Conservation (phyloP, 2,888 invertebrate genomes). For the Alsophila aescularia region DNA sequence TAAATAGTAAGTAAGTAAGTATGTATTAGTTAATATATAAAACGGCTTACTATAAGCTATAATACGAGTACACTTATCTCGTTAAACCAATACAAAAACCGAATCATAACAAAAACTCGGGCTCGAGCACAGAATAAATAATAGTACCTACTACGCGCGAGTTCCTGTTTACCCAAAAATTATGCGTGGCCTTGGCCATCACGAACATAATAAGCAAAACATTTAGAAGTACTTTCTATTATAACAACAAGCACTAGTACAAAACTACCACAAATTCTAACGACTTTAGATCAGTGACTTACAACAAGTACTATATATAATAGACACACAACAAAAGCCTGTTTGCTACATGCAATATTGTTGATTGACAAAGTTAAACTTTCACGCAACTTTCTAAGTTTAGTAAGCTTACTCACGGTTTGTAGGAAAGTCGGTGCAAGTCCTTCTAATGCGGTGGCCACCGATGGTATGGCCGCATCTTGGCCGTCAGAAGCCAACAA, state of each 20-base stretch:
- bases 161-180: constrained; percentile 19
- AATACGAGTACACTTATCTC: no score
- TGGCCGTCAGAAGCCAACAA: constrained; percentile 50
- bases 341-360: background rate
- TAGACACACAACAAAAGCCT: background rate
- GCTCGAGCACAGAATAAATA: no score
- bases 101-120: no score
- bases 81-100: background rate
- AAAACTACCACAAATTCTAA: constrained; percentile 1
- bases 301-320: background rate
- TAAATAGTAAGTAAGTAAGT: no score
- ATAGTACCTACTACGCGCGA: no score
- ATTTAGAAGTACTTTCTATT: constrained; percentile 17
- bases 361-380: constrained; percentile 34
- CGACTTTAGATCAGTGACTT: background rate
- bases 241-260: background rate
- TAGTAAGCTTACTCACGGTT: constrained; percentile 55
- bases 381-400: constrained; percentile 61
- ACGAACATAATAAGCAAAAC: background rate
- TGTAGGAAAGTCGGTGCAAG: constrained; percentile 58
- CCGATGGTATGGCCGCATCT: constrained; percentile 54
- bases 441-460: constrained; percentile 57
- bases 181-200: constrained; percentile 14
- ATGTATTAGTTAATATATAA: no score
- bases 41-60: no score